phyloP scores from a whole-genome alignment of 2,797 vertebrate species.

The Gadopsis bispinosus region DNA sequence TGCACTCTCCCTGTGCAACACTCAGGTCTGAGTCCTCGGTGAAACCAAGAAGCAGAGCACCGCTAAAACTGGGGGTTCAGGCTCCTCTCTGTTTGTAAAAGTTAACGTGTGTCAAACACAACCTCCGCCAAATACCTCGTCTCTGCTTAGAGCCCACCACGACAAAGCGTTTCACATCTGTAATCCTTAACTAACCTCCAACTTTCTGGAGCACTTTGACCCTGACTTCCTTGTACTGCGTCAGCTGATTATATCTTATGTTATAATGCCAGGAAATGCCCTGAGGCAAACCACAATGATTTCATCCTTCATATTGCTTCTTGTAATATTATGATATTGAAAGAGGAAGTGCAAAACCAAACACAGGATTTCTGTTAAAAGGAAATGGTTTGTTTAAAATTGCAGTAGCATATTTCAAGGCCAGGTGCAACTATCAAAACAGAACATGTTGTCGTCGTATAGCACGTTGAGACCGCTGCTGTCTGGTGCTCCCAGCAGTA shows the following conservation, averaged over 20 bases:
- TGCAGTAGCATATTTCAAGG: constrained; percentile 16
- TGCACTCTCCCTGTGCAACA: constrained; percentile 51
- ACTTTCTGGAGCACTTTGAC: constrained; percentile 9
- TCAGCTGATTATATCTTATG: constrained; percentile 38
- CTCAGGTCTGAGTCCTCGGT: constrained; percentile 7
- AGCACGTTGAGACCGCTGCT: constrained; percentile 33
- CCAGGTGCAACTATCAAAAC: constrained; percentile 15
- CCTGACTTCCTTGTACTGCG: constrained; percentile 46
- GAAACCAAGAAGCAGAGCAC: background rate
- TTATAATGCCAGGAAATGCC: constrained; percentile 63
- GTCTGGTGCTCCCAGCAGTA: background rate
- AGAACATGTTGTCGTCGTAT: background rate
- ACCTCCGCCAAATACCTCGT: background rate
- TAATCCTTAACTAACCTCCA: background rate
- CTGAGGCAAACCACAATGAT: constrained; percentile 28
- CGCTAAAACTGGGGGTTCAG: background rate
- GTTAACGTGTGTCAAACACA: background rate
- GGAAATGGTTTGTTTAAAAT: constrained; percentile 41
- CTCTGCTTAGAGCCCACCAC: background rate
- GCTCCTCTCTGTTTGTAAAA: background rate
- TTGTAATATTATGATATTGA: constrained; percentile 18
- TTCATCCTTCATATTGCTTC: constrained; percentile 22
- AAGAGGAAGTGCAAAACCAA: constrained; percentile 48
- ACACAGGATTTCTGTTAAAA: constrained; percentile 53
- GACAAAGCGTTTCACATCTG: background rate